Base-by-base conservation (phyloP, 2,113 vertebrate species). In the Misgurnus anguillicaudatus region DNA sequence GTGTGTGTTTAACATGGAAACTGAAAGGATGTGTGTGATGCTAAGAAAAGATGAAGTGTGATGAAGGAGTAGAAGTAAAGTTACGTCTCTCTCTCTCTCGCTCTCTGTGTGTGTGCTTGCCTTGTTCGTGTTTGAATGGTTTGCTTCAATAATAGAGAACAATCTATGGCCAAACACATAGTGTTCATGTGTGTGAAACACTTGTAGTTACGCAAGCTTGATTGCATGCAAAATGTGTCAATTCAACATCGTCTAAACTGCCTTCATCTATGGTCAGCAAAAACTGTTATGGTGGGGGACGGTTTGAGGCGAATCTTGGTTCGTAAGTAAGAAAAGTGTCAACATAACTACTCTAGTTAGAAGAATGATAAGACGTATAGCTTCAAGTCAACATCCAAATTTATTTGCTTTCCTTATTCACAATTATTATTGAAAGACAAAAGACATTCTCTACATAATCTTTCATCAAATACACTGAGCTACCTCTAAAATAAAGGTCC, bases 11-110 rank as follows among this genome's bases (percentile, higher is more conserved):
- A 63, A 9, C 31, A 53, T 16, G 45, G 16, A 42, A 76, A 65
- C 14, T 42, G 19, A 16, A 39, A 45, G 74, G 53, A 76, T 76
- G 74, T 39, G 60, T 76, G 60, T 76, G 74, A 76, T 48, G 72
- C 60, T 31, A 36, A 62, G 61, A 65, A 31, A 64, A 21, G 24
- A 61, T 13, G 61, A 64, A 38, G n/a, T 45, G 71, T 45, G 11
- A 31, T 38, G 61, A 64, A 51, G 51, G 21, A 17, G 60, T 31
- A 74, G 57, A 16, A 57, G 9, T 39, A 38, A 48, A 48, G 42
- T n/a, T 47, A 16, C 47, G 1, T 14, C 55, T 47, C 24, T 31
- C 24, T 48, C 55, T 58, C 16, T 14, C 55, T 47, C 24, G 2
- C 24, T 48, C 55, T 58, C 16, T 0, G 14, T 38, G 21, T 48